Percentiles rank a stretch among this genome's conserved stretches.
These are phyloP conservation scores for Ectemnius continuus DNA, from an alignment of 2,888 invertebrate species.

Conservation along the genomic window DNA sequence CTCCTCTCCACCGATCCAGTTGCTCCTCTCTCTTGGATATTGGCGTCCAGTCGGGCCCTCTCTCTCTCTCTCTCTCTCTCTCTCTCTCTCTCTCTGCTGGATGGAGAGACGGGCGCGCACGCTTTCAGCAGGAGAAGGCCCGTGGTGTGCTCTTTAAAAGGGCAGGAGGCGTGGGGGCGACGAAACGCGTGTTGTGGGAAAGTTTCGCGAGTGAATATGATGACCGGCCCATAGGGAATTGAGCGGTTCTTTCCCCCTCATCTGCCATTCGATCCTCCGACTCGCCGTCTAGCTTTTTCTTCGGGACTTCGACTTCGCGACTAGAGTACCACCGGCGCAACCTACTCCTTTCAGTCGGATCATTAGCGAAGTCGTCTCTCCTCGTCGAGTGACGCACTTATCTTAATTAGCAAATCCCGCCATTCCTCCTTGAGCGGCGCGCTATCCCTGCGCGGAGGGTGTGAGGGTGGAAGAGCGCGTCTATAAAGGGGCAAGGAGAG, in stretches of 20 bases:
- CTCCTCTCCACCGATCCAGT: constrained; percentile 53
- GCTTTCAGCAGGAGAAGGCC: constrained; percentile 10
- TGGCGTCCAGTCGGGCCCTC: constrained; percentile 14
- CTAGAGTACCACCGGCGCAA: too few species aligned
- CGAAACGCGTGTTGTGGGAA: constrained; percentile 58
- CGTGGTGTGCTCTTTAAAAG: constrained; percentile 57
- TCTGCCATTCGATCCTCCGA: background rate
- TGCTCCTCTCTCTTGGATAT: constrained; percentile 33
- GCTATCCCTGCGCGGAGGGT: too few species aligned
- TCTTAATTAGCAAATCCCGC: too few species aligned
- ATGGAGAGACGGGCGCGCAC: background rate
- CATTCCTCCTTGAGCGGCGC: too few species aligned
- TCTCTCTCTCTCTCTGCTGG: constrained; percentile 32
- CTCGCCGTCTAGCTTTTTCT: background rate
- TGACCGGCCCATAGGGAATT: too few species aligned
- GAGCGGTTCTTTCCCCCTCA: background rate
- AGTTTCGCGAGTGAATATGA: constrained; percentile 36
- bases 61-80: constrained; percentile 39
- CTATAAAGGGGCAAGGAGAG: too few species aligned
- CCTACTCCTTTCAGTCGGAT: too few species aligned
- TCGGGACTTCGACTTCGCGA: too few species aligned
- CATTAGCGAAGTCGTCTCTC: too few species aligned
- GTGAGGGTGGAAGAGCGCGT: too few species aligned
- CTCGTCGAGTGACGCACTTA: too few species aligned
- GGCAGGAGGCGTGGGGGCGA: constrained; percentile 50